phyloP scores from a whole-genome alignment of 2,888 invertebrate genomes.

The Andrena bucephala region DNA sequence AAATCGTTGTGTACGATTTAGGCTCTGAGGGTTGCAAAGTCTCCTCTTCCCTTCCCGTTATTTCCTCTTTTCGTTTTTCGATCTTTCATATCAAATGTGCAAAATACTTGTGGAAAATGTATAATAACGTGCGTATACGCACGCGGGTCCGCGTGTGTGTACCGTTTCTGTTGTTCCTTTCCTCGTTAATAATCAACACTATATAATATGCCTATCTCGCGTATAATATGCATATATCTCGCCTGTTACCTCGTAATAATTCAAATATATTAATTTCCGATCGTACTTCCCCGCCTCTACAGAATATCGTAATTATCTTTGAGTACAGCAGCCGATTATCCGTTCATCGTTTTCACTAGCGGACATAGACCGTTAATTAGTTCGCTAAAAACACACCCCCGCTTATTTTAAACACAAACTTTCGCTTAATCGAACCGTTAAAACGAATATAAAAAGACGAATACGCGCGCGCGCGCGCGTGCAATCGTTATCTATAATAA shows the following conservation, averaged over 20 bases:
- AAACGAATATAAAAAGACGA: slow-evolving; percentile 47
- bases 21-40: slow-evolving; percentile 73
- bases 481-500: slow-evolving; percentile 15
- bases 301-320: slow-evolving; percentile 79
- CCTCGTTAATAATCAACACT: slow-evolving; percentile 80
- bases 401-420: slow-evolving; percentile 24
- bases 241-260: slow-evolving; percentile 73
- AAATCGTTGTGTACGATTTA: slow-evolving; percentile 66
- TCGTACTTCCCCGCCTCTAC: slow-evolving; percentile 72
- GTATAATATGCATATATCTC: slow-evolving; percentile 72
- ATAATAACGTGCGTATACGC: slow-evolving; percentile 67
- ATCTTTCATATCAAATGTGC: slow-evolving; percentile 84
- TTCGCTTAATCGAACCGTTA: slow-evolving; percentile 27
- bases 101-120: slow-evolving; percentile 84
- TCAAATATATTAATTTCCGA: slow-evolving; percentile 83
- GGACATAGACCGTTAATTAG: slow-evolving; percentile 83
- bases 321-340: slow-evolving; percentile 81
- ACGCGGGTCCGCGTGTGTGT: too few species aligned
- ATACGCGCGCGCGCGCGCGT: slow-evolving; percentile 2
- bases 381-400: slow-evolving; percentile 57
- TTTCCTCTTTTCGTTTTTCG: slow-evolving; percentile 31
- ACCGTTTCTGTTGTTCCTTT: slow-evolving; percentile 60
- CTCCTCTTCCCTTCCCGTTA: slow-evolving; percentile 59
- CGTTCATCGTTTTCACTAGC: slow-evolving; percentile 72
- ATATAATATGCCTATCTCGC: slow-evolving; percentile 80